Percentiles rank a stretch among this genome's conserved stretches.
These are phyloP conservation scores for Hirtodrosophila cameraria DNA, from an alignment of 2,888 invertebrate species.

Conservation along the genomic window DNA sequence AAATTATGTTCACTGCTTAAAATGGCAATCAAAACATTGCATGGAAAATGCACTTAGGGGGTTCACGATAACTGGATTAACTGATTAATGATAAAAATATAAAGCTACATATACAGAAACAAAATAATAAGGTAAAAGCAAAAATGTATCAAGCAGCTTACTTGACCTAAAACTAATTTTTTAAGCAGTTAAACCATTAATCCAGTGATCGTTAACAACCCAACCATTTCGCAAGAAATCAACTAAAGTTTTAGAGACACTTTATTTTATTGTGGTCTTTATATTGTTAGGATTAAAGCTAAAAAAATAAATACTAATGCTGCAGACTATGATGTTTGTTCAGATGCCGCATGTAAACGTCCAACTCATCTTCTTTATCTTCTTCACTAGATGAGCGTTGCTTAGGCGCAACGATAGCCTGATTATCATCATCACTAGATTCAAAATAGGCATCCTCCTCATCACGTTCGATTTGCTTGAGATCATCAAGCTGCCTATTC, in stretches of 20 bases:
- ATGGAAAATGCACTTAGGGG: too few relatives aligned
- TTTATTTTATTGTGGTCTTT: conserved; percentile 26
- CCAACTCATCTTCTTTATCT: conserved; percentile 88
- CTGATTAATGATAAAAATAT: too few relatives aligned
- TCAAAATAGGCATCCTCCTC: conserved; percentile 97
- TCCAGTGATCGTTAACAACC: too few relatives aligned
- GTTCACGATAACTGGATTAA: too few relatives aligned
- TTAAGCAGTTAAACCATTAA: too few relatives aligned
- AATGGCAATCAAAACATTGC: neutral
- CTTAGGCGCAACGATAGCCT: conserved; percentile 24
- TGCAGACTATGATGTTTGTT: conserved; percentile 79
- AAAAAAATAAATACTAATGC: conserved; percentile 46
- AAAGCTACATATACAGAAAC: too few relatives aligned
- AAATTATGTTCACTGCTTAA: conserved; percentile 32
- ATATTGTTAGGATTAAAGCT: conserved; percentile 46
- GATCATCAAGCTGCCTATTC: conserved; percentile 91
- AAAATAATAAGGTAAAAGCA: too few relatives aligned
- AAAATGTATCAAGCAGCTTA: too few relatives aligned
- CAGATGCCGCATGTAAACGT: conserved; percentile 88
- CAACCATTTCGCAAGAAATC: conserved; percentile 7
- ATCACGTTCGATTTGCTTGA: conserved; percentile 90
- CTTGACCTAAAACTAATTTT: too few relatives aligned
- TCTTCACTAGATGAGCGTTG: conserved; percentile 18
- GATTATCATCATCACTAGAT: conserved; percentile 88
- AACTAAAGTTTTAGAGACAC: conserved; percentile 1